These are phyloP conservation scores for Balanococcus diminutus DNA, from an alignment of 2,888 invertebrate species.

Conservation along the genomic window DNA sequence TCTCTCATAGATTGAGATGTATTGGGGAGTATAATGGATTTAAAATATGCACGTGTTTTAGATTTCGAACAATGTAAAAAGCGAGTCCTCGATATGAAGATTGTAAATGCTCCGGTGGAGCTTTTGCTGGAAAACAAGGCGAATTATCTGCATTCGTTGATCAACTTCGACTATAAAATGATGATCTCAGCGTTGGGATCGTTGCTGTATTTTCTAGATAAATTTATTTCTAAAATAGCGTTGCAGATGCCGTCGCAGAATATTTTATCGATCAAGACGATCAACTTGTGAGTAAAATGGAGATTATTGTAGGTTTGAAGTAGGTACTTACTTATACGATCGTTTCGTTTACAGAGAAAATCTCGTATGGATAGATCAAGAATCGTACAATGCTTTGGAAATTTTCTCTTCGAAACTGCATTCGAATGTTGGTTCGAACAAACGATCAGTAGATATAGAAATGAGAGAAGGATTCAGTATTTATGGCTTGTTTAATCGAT, in stretches of 20 bases:
- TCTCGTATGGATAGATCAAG: slow-evolving; percentile 73
- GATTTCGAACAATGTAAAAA: slow-evolving; percentile 68
- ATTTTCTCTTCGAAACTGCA: slow-evolving; percentile 76
- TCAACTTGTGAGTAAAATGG: slow-evolving; percentile 63
- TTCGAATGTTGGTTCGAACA: slow-evolving; percentile 71
- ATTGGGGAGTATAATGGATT: background rate
- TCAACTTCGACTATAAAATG: slow-evolving; percentile 69
- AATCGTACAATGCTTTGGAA: slow-evolving; percentile 76
- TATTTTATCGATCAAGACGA: slow-evolving; percentile 65
- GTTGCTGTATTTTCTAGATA: slow-evolving; percentile 73
- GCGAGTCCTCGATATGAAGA: slow-evolving; percentile 65
- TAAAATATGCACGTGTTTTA: slow-evolving; percentile 59
- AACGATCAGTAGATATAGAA: slow-evolving; percentile 67
- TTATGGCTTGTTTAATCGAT: slow-evolving; percentile 73
- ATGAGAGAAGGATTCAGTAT: slow-evolving; percentile 76
- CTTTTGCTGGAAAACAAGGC: slow-evolving; percentile 66
- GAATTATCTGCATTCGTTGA: slow-evolving; percentile 65
- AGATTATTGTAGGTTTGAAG: background rate
- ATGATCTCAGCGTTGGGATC: slow-evolving; percentile 76
- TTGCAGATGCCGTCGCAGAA: slow-evolving; percentile 63
- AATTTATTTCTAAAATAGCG: slow-evolving; percentile 58
- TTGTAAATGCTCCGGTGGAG: slow-evolving; percentile 66
- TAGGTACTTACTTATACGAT: background rate
- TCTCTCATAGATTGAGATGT: background rate
- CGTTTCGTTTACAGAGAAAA: slow-evolving; percentile 65